Evolutionary conservation across 2,113 vertebrate species (phyloP).

Genomic region (Smithornis capensis): DNA sequence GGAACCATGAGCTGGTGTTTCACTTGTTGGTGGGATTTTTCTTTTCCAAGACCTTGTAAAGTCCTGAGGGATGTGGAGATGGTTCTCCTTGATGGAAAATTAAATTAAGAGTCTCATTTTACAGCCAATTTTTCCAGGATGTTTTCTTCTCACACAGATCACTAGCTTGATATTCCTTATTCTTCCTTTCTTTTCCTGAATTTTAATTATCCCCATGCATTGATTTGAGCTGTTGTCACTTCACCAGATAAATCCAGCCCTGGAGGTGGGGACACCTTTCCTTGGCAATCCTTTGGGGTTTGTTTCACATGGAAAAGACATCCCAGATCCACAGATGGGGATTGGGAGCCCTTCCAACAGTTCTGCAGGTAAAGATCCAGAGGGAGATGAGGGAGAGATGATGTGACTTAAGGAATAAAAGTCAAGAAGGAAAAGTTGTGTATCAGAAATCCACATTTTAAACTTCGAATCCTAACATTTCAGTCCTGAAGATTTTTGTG

Average conservation of each 20-base stretch:
- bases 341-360: neutral
- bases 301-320: neutral
- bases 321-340: neutral
- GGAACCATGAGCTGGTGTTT: neutral
- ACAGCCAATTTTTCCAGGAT: neutral
- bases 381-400: neutral
- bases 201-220: neutral
- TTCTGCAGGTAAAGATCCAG: neutral
- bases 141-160: neutral
- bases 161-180: neutral
- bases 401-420: neutral
- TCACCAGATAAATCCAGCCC: neutral
- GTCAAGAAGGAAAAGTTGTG: rapidly evolving
- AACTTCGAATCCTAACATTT: neutral
- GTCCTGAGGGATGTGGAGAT: neutral
- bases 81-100: neutral
- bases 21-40: neutral
- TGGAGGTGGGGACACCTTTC: neutral
- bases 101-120: rapidly evolving
- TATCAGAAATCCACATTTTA: neutral
- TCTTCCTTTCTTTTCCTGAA: neutral
- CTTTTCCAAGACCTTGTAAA: neutral
- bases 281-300: rapidly evolving
- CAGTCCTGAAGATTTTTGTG: neutral
- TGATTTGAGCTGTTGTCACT: neutral